Base-by-base conservation (phyloP, 2,888 invertebrate genomes). In the Sphinx pinastri region DNA sequence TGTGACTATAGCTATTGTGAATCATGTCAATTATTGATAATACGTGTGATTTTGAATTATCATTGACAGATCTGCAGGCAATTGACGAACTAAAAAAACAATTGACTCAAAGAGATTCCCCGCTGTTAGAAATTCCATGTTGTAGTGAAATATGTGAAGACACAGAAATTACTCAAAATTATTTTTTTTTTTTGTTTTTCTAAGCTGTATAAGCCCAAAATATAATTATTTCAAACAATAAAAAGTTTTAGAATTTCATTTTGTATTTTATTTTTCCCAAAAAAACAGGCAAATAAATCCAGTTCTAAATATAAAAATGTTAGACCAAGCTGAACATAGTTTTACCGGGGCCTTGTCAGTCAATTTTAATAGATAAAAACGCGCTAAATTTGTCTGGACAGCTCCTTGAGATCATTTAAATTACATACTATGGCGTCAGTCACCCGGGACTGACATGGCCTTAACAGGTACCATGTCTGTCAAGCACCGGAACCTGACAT, bases 1-100 rank as follows among this genome's bases (percentile, higher is more conserved):
- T n/a, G n/a, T n/a, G n/a, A n/a, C n/a, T n/a, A n/a, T n/a, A n/a
- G n/a, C n/a, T n/a, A n/a, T n/a, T n/a, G n/a, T n/a, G n/a, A n/a
- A n/a, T n/a, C n/a, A n/a, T n/a, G 25, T 25, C 25, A 77, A 74
- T 68, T 78, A 73, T 67, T 77, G 78, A n/a, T n/a, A n/a, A n/a
- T n/a, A n/a, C n/a, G n/a, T n/a, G n/a, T n/a, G n/a, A n/a, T n/a
- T n/a, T n/a, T n/a, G n/a, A n/a, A n/a, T n/a, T n/a, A n/a, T n/a
- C n/a, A n/a, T n/a, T n/a, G n/a, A n/a, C n/a, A n/a, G n/a, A n/a
- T n/a, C n/a, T n/a, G n/a, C n/a, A n/a, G n/a, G n/a, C n/a, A n/a
- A n/a, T n/a, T n/a, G n/a, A n/a, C n/a, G n/a, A n/a, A n/a, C n/a
- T n/a, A n/a, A n/a, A n/a, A n/a, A n/a, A n/a, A n/a, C n/a, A n/a